Conservation (phyloP, 92 coral and sea anemone genomes). For the Porites divaricata region DNA sequence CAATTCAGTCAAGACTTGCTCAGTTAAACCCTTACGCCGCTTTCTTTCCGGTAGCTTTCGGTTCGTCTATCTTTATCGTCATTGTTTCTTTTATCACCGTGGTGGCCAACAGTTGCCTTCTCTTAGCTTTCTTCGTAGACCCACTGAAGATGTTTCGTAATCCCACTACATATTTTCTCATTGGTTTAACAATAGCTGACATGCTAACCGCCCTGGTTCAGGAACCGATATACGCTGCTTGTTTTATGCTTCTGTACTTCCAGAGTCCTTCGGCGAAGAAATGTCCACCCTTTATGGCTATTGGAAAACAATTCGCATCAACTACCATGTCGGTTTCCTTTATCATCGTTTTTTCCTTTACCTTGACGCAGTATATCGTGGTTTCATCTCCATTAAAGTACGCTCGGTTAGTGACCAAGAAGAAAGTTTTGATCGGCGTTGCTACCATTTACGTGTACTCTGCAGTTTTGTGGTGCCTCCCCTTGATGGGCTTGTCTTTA, state of each 20-base stretch:
- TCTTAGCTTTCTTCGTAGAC: conserved; percentile 21
- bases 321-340: not conserved
- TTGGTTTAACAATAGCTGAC: conserved; percentile 36
- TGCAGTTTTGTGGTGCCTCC: not conserved
- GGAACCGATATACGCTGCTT: conserved; percentile 28
- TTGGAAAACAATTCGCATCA: not conserved
- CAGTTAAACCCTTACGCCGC: not conserved
- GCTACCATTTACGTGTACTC: conserved; percentile 5
- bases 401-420: conserved; percentile 11
- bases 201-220: conserved; percentile 2
- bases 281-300: not conserved
- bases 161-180: conserved; percentile 40
- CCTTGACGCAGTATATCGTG: conserved; percentile 24
- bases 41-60: conserved; percentile 26
- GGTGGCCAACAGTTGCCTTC: conserved; percentile 20
- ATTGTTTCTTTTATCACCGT: conserved; percentile 1
- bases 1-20: not conserved
- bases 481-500: conserved; percentile 8
- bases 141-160: conserved; percentile 46
- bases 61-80: conserved; percentile 18
- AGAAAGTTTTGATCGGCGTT: not conserved
- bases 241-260: conserved; percentile 10
- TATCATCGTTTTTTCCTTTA: not conserved
- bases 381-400: conserved; percentile 31
- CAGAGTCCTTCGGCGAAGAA: not conserved